Evolutionary conservation across 2,113 vertebrate genomes (phyloP).

Genomic region (Rostratula benghalensis): DNA sequence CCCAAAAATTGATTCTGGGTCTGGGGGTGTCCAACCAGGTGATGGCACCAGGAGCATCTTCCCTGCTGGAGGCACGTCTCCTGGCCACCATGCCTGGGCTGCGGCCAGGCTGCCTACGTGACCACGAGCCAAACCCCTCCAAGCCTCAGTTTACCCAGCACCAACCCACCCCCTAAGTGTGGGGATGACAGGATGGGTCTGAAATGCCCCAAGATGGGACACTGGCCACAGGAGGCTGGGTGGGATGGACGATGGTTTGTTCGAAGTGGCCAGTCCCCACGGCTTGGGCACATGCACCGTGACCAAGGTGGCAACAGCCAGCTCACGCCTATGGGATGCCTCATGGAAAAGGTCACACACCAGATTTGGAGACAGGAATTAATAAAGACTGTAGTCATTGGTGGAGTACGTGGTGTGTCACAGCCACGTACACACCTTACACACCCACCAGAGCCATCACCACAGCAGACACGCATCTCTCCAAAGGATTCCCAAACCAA

Average conservation of each 20-base stretch:
- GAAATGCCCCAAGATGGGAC: accelerated
- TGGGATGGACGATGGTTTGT: background rate
- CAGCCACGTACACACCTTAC: background rate
- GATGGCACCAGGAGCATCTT: accelerated
- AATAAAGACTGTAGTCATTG: background rate
- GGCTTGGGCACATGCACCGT: accelerated
- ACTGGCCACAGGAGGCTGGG: background rate
- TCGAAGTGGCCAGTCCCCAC: background rate
- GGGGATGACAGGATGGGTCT: background rate
- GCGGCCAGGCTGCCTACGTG: background rate
- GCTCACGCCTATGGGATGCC: background rate
- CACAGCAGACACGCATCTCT: background rate
- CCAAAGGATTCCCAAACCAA: background rate
- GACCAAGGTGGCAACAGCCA: background rate
- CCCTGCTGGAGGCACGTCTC: accelerated
- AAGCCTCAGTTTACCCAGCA: constrained; percentile 34
- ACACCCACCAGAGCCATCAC: background rate
- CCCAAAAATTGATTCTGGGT: background rate
- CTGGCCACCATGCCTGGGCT: background rate
- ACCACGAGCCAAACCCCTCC: background rate
- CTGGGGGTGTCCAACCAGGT: accelerated
- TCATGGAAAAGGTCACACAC: background rate
- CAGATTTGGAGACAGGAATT: background rate
- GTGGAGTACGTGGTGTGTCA: background rate
- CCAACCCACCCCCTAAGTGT: background rate